Percentiles rank a stretch among this genome's conserved stretches.
phyloP scores from a whole-genome alignment of 2,113 vertebrate species.

The Columba livia region DNA sequence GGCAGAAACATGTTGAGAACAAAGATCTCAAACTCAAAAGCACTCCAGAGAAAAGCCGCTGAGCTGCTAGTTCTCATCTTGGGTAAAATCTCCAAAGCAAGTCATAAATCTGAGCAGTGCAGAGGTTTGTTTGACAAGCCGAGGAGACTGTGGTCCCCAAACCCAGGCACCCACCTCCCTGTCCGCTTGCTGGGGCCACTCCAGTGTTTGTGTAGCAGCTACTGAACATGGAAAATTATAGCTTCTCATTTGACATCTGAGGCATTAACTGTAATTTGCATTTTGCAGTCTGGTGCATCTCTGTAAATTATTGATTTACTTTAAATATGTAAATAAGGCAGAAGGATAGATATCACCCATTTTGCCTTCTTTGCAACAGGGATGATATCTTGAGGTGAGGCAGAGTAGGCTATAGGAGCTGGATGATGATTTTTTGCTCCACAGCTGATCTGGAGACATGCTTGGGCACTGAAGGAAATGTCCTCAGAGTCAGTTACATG shows the following conservation, averaged over 20 bases:
- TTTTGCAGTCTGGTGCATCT: background rate
- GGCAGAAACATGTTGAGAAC: background rate
- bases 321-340: background rate
- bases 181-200: background rate
- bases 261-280: background rate
- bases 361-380: background rate
- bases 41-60: background rate
- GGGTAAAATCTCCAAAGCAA: background rate
- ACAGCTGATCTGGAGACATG: background rate
- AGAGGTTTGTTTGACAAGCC: background rate
- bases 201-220: background rate
- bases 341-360: rapidly evolving
- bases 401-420: background rate
- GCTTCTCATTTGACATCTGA: background rate
- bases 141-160: background rate
- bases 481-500: background rate
- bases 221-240: background rate
- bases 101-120: background rate
- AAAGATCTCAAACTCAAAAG: background rate
- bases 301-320: background rate
- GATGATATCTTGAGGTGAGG: background rate
- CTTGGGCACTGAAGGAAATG: background rate
- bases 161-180: background rate
- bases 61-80: background rate
- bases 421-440: background rate